These are phyloP conservation scores for Kryphioiulus occultus DNA, from an alignment of 2,888 invertebrate species.

Conservation along the genomic window DNA sequence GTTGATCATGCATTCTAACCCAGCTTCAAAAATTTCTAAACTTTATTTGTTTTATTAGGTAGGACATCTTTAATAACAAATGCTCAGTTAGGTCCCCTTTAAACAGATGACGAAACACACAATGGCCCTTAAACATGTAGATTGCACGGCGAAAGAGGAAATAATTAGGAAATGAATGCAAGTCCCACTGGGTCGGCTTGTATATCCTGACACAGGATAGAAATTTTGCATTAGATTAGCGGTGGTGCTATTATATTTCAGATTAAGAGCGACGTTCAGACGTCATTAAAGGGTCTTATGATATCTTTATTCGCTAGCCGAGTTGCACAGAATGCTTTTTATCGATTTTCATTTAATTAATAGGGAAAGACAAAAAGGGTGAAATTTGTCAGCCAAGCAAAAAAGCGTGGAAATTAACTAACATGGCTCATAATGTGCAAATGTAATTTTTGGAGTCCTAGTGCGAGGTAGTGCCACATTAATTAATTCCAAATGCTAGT, in stretches of 20 bases:
- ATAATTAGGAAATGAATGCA: not conserved
- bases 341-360: conserved; percentile 5
- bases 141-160: not conserved
- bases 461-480: not conserved
- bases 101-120: not conserved
- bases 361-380: not conserved
- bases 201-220: not conserved
- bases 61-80: not conserved
- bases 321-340: not conserved
- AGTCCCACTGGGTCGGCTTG: not conserved
- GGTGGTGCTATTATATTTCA: conserved; percentile 8
- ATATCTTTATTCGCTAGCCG: not conserved
- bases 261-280: conserved; percentile 17
- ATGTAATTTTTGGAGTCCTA: not conserved
- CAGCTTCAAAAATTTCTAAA: no score
- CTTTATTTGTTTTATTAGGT: no score
- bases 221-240: conserved; percentile 20
- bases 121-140: not conserved
- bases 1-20: no score
- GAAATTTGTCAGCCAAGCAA: not conserved
- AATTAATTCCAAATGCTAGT: not conserved
- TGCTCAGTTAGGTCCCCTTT: not conserved
- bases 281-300: not conserved
- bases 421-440: not conserved
- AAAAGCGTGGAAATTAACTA: not conserved